phyloP scores from a whole-genome alignment of 2,797 vertebrate genomes.

The Geotrypetes seraphini region DNA sequence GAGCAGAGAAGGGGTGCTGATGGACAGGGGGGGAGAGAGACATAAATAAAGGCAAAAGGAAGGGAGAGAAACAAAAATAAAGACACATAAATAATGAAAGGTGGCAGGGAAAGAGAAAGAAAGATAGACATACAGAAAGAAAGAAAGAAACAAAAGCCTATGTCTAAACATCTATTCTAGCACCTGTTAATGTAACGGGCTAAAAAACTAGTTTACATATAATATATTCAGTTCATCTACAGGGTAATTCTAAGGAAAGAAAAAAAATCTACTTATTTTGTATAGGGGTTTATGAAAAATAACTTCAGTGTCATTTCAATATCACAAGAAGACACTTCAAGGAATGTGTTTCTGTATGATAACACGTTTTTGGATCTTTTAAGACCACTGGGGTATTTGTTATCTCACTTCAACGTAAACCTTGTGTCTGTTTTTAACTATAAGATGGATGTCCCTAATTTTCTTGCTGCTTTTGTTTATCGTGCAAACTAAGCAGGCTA shows the following conservation, averaged over 20 bases:
- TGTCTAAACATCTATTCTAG: too few relatives aligned
- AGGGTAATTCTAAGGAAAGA: conserved; percentile 16
- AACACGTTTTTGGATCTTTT: conserved; percentile 17
- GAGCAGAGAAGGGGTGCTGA: too few relatives aligned
- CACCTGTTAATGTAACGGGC: too few relatives aligned
- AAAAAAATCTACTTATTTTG: background rate
- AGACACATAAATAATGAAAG: too few relatives aligned
- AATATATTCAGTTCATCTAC: too few relatives aligned
- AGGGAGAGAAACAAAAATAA: too few relatives aligned
- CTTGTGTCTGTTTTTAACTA: conserved; percentile 24
- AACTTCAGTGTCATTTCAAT: conserved; percentile 22
- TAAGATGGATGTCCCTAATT: conserved; percentile 20
- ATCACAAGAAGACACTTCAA: conserved; percentile 10
- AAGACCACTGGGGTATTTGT: conserved; percentile 9
- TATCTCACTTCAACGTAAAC: conserved; percentile 26
- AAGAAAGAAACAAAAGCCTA: too few relatives aligned
- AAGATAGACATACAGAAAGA: too few relatives aligned
- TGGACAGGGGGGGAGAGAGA: too few relatives aligned
- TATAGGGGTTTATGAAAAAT: conserved; percentile 8
- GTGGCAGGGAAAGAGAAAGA: too few relatives aligned
- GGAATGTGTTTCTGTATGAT: conserved; percentile 8
- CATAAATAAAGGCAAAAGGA: too few relatives aligned
- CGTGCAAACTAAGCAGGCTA: conserved; percentile 10
- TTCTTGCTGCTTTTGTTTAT: conserved; percentile 19
- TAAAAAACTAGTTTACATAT: too few relatives aligned